Evolutionary conservation across 2,113 vertebrate species (phyloP).

Genomic region (Halichoeres trimaculatus): DNA sequence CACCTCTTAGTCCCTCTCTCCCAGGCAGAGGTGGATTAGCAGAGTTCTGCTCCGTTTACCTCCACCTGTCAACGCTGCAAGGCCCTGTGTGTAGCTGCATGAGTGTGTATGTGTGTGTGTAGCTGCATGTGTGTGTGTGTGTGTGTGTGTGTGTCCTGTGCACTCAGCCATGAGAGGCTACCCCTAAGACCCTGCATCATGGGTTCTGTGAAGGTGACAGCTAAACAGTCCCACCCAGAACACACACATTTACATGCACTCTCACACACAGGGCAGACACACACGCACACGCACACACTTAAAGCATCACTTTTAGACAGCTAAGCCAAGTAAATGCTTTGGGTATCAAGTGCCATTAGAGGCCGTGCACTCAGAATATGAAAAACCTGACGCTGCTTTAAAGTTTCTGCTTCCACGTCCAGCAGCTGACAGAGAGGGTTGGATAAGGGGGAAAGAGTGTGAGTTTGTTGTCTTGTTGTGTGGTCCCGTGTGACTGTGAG

Average conservation of each 20-base stretch:
- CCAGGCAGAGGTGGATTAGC: slow-evolving; percentile 87
- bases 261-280: slow-evolving; percentile 75
- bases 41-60: slow-evolving; percentile 88
- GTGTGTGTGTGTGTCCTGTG: slow-evolving; percentile 82
- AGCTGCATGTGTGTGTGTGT: slow-evolving; percentile 57
- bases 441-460: slow-evolving; percentile 61
- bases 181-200: slow-evolving; percentile 85
- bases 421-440: slow-evolving; percentile 55
- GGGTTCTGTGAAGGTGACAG: slow-evolving; percentile 87
- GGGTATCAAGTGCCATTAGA: slow-evolving; percentile 64
- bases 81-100: slow-evolving; percentile 59
- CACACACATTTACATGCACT: slow-evolving; percentile 66
- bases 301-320: slow-evolving; percentile 42
- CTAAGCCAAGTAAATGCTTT: slow-evolving; percentile 68
- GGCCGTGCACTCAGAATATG: slow-evolving; percentile 66
- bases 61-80: slow-evolving; percentile 88
- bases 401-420: slow-evolving; percentile 51
- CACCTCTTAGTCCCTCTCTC: slow-evolving; percentile 54
- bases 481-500: slow-evolving; percentile 85
- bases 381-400: slow-evolving; percentile 51
- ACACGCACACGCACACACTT: slow-evolving; percentile 31
- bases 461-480: slow-evolving; percentile 85
- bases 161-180: slow-evolving; percentile 88
- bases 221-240: slow-evolving; percentile 90
- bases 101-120: slow-evolving; percentile 16